Percentiles rank a stretch among this genome's conserved stretches.
Evolutionary conservation across 1,140 invertebrate species (phyloP).

Genomic region (Linepithema humile): DNA sequence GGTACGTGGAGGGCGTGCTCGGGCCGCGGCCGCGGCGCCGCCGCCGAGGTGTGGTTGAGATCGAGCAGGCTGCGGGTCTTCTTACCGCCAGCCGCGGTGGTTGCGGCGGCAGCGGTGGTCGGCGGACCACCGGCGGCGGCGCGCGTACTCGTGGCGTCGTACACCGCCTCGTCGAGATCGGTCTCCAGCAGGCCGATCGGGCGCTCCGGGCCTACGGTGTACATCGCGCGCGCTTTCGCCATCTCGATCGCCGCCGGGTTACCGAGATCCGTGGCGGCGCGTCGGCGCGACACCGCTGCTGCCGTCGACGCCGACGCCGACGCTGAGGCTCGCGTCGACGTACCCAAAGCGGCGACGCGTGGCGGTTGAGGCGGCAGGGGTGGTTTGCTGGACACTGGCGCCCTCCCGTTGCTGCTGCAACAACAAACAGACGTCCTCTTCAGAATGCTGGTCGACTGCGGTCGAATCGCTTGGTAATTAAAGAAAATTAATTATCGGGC

Average conservation of each 20-base stretch:
- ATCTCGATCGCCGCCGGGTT: conserved; percentile 83
- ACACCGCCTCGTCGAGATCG: conserved; percentile 89
- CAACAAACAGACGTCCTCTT: conserved; percentile 41
- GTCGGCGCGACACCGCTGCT: conserved; percentile 81
- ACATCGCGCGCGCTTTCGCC: conserved; percentile 84
- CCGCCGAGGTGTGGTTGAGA: conserved; percentile 86
- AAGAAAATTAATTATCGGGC: background rate
- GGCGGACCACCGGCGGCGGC: background rate
- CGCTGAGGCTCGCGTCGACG: conserved; percentile 73
- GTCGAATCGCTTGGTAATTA: background rate
- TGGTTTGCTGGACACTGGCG: conserved; percentile 83
- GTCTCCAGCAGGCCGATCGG: conserved; percentile 92
- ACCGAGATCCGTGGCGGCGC: conserved; percentile 82
- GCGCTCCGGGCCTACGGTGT: conserved; percentile 80
- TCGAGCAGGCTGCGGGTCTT: conserved; percentile 92
- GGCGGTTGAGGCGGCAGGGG: conserved; percentile 82
- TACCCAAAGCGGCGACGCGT: conserved; percentile 70
- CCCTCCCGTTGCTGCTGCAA: conserved; percentile 79
- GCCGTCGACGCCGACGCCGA: conserved; percentile 77
- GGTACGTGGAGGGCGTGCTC: conserved; percentile 81
- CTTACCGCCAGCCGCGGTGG: conserved; percentile 84
- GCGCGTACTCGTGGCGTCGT: conserved; percentile 39
- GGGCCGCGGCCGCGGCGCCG: conserved; percentile 68
- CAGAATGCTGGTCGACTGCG: background rate
- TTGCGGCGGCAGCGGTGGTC: conserved; percentile 74